These are phyloP conservation scores for Elysia chlorotica DNA, from an alignment of 1,140 invertebrate species.

Conservation along the genomic window DNA sequence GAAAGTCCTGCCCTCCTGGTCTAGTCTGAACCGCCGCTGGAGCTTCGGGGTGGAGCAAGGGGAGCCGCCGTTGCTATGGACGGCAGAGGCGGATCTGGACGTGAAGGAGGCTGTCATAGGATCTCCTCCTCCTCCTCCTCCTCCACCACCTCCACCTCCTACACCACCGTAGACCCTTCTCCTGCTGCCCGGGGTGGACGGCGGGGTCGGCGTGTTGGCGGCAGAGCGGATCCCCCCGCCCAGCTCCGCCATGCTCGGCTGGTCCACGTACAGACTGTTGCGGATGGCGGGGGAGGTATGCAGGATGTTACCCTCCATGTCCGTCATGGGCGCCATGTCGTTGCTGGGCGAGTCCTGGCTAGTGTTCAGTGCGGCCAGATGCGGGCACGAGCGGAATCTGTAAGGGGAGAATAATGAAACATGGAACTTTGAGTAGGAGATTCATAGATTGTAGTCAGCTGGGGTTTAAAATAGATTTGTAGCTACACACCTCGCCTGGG, in stretches of 20 bases:
- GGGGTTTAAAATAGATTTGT: no score
- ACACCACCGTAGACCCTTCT: no score
- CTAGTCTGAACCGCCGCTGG: constrained; percentile 6
- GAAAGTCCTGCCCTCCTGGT: constrained; percentile 20
- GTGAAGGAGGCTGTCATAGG: constrained; percentile 23
- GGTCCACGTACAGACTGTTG: constrained; percentile 14
- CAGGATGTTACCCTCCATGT: constrained; percentile 6
- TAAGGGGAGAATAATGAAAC: background rate
- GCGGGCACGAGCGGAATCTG: constrained; percentile 41
- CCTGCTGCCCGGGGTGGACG: constrained; percentile 37
- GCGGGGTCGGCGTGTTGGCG: constrained; percentile 35
- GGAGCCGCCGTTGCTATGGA: constrained; percentile 9
- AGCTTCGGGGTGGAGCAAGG: constrained; percentile 29
- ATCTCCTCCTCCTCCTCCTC: no score
- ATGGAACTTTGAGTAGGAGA: no score
- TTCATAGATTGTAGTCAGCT: no score
- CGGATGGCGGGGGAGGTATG: constrained; percentile 19
- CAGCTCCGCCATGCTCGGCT: background rate
- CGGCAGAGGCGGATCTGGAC: background rate
- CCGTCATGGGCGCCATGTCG: constrained; percentile 20
- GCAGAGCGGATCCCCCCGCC: background rate
- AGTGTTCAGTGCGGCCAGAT: constrained; percentile 26
- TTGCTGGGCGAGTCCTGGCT: constrained; percentile 21
- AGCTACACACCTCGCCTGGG: no score
- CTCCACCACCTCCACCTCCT: no score